A percentile compares a stretch with the other conserved stretches of the same genome.
These are phyloP conservation scores for Nycteola revayana DNA, from an alignment of 2,888 invertebrate species.

Conservation along the genomic window DNA sequence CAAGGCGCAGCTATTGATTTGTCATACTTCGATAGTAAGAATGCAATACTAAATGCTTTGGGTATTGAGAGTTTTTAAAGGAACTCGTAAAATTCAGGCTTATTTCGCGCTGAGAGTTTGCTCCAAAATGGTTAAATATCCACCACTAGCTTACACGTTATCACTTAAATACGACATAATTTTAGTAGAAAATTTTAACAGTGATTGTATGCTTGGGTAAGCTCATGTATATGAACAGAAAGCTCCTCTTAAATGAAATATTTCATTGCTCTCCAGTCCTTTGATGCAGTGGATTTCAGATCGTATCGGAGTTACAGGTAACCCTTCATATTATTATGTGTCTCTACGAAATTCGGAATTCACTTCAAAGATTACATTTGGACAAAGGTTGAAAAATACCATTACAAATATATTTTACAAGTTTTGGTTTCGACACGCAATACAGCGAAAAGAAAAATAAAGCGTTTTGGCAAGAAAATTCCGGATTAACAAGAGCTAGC, in stretches of 20 bases:
- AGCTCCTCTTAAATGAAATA: conserved; percentile 57
- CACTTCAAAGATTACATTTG: conserved; percentile 58
- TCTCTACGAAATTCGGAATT: conserved; percentile 47
- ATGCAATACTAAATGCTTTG: conserved; percentile 34
- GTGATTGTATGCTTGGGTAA: conserved; percentile 71
- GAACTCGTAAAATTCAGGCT: conserved; percentile 36
- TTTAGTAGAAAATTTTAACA: conserved; percentile 72
- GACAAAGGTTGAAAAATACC: conserved; percentile 65
- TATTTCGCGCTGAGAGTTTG: no score
- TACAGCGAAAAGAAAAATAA: conserved; percentile 40
- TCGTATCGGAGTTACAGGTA: conserved; percentile 59
- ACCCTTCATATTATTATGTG: conserved; percentile 66
- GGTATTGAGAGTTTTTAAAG: conserved; percentile 47
- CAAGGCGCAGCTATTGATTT: conserved; percentile 57
- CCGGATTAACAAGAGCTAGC: conserved; percentile 58
- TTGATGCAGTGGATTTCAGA: conserved; percentile 59
- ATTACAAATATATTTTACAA: conserved; percentile 37
- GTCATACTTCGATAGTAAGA: conserved; percentile 39
- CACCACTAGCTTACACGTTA: conserved; percentile 35
- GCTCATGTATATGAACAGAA: conserved; percentile 53
- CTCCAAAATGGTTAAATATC: no score
- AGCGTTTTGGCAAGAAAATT: conserved; percentile 48
- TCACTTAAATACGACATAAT: conserved; percentile 67
- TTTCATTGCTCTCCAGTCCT: conserved; percentile 74
- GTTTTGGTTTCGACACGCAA: conserved; percentile 41